Base-by-base conservation (phyloP, 2,888 invertebrate species). In the Spilarctia lutea region DNA sequence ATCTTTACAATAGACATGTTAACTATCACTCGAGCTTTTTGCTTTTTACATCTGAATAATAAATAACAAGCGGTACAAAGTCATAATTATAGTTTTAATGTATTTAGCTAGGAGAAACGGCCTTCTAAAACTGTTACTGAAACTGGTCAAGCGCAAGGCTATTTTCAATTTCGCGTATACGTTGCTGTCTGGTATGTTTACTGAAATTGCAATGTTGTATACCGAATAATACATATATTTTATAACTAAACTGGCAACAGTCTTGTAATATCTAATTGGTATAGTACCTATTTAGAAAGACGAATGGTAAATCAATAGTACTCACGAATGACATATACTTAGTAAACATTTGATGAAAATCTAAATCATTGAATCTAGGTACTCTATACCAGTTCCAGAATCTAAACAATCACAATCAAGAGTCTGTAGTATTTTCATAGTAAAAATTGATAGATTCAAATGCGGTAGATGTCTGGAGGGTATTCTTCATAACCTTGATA, bases 81-180 rank as follows among this genome's bases (percentile, higher is more conserved):
- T 60, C 60, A 27, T 27, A 27, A 27, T 4, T 27, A 35, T n/a
- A 56, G 35, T 52, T 52, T 68, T 7, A 48, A 11, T 68, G 33
- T 24, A 60, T 27, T 60, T 60, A 68, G 11, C 52, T 35, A 69
- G 30, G n/a, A 35, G 33, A 35, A 33, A 63, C 42, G 27, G 60
- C 71, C 71, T 76, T 80, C 76, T 76, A 73, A 76, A 81, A 84
- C 73, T 70, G 74, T 75, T 79, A 73, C 71, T 77, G 74, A 83
- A 84, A 65, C 86, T 78, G 90, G 88, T 90, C 91, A 91, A 91
- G 91, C 86, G 86, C 91, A 90, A 89, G 90, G 91, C 88, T 89
- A 90, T 90, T 89, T 87, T 82, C 84, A 70, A 85, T 86, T 82
- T 72, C 76, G 77, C 82, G 83, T 79, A 70, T 4, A 39, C 70